phyloP scores from a whole-genome alignment of 2,888 invertebrate genomes.

The Cristatella mucedo region DNA sequence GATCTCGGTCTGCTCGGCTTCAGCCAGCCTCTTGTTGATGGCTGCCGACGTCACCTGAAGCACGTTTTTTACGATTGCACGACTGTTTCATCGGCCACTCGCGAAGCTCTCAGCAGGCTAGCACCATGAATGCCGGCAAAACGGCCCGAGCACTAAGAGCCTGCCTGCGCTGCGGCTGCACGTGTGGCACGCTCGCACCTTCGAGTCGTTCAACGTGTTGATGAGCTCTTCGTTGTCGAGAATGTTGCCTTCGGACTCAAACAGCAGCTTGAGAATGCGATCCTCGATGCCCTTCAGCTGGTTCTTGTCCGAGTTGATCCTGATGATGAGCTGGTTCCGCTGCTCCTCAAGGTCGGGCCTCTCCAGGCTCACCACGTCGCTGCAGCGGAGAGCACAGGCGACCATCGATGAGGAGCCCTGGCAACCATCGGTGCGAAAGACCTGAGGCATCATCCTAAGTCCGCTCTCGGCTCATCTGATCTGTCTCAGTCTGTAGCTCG shows the following conservation, averaged over 20 bases:
- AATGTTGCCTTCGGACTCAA: constrained; percentile 40
- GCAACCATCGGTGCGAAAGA: too few species aligned
- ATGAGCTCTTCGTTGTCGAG: constrained; percentile 40
- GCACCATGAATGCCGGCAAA: not conserved
- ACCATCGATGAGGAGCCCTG: too few species aligned
- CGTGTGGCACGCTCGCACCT: constrained; percentile 22
- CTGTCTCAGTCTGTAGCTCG: too few species aligned
- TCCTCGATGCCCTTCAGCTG: constrained; percentile 39
- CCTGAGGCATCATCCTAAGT: too few species aligned
- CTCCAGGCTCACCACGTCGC: constrained; percentile 39
- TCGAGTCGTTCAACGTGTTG: constrained; percentile 39
- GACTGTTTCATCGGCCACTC: not conserved
- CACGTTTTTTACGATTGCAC: not conserved
- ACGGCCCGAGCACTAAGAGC: too few species aligned
- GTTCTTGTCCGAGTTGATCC: constrained; percentile 38
- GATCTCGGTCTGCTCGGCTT: constrained; percentile 37
- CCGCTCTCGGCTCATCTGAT: too few species aligned
- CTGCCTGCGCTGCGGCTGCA: not conserved
- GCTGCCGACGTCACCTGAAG: constrained; percentile 35
- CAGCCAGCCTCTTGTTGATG: constrained; percentile 33
- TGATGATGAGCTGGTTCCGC: constrained; percentile 36
- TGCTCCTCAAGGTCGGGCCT: constrained; percentile 40
- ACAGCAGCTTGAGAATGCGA: constrained; percentile 38
- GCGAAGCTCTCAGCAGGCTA: not conserved
- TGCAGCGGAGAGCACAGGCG: too few species aligned